Evolutionary conservation across 2,888 invertebrate species (phyloP).

Genomic region (Hirtodrosophila trivittata): DNA sequence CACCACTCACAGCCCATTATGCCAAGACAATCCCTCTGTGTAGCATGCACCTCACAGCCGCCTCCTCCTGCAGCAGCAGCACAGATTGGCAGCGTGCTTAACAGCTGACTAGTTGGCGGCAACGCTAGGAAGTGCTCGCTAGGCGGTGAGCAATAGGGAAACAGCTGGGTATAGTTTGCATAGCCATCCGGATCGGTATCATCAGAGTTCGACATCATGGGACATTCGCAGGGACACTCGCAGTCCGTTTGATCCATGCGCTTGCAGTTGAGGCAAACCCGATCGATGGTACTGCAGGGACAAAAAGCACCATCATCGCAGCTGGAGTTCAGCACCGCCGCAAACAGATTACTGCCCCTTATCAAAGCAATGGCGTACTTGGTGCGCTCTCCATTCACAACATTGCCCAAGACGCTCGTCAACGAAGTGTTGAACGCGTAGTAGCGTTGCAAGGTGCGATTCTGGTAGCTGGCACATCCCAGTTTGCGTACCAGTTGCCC

Average conservation of each 20-base stretch:
- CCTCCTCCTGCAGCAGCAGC: constrained; percentile 83
- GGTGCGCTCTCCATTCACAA: constrained; percentile 93
- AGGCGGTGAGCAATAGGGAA: constrained; percentile 81
- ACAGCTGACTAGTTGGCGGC: constrained; percentile 81
- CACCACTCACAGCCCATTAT: constrained; percentile 97
- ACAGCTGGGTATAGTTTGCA: constrained; percentile 77
- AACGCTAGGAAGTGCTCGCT: constrained; percentile 74
- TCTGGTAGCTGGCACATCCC: constrained; percentile 92
- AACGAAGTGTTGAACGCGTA: constrained; percentile 92
- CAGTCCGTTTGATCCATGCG: constrained; percentile 97
- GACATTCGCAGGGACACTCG: constrained; percentile 97
- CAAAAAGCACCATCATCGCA: constrained; percentile 94
- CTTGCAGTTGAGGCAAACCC: constrained; percentile 95
- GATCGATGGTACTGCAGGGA: constrained; percentile 95
- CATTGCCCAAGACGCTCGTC: constrained; percentile 90
- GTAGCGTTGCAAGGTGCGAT: constrained; percentile 93
- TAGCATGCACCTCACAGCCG: constrained; percentile 88
- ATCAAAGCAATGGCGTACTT: constrained; percentile 93
- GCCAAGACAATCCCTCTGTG: constrained; percentile 88
- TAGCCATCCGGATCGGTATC: constrained; percentile 41
- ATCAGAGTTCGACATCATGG: constrained; percentile 80
- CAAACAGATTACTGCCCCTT: constrained; percentile 93
- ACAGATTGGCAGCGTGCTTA: constrained; percentile 87
- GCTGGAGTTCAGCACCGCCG: constrained; percentile 94
- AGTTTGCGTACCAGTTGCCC: constrained; percentile 92